phyloP scores from a whole-genome alignment of 53 echinoderm and acorn worm species.

The Holothuria leucospilota region DNA sequence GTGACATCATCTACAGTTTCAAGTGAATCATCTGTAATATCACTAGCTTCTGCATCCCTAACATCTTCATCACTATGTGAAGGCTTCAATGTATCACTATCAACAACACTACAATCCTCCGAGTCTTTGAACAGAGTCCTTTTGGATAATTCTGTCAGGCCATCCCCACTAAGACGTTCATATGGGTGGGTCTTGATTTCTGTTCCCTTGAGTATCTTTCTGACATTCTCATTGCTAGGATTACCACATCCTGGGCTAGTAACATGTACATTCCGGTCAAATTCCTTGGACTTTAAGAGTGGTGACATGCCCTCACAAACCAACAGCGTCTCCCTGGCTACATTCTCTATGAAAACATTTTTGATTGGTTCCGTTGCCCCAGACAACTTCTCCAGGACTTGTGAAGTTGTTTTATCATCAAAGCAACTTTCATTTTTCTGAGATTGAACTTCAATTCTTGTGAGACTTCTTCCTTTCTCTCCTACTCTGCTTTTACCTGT shows the following conservation, averaged over 20 bases:
- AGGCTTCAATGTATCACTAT: no score
- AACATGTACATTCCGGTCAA: no score
- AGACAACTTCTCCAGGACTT: constrained; percentile 71
- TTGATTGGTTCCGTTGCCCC: constrained; percentile 63
- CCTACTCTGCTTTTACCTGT: no score
- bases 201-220: constrained; percentile 5
- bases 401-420: constrained; percentile 30
- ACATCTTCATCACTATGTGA: no score
- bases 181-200: constrained; percentile 10
- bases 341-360: constrained; percentile 58
- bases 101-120: not conserved
- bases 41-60: no score
- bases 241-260: no score
- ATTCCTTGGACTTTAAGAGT: constrained; percentile 57
- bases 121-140: not conserved
- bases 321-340: constrained; percentile 69
- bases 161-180: not conserved
- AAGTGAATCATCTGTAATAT: no score
- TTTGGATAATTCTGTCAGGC: not conserved
- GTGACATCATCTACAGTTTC: no score
- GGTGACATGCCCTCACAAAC: constrained; percentile 89
- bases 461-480: no score
- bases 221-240: not conserved
- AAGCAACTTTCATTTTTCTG: not conserved
- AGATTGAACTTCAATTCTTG: not conserved